Base-by-base conservation (phyloP, 92 coral and sea anemone genomes). In the Ricordea florida region DNA sequence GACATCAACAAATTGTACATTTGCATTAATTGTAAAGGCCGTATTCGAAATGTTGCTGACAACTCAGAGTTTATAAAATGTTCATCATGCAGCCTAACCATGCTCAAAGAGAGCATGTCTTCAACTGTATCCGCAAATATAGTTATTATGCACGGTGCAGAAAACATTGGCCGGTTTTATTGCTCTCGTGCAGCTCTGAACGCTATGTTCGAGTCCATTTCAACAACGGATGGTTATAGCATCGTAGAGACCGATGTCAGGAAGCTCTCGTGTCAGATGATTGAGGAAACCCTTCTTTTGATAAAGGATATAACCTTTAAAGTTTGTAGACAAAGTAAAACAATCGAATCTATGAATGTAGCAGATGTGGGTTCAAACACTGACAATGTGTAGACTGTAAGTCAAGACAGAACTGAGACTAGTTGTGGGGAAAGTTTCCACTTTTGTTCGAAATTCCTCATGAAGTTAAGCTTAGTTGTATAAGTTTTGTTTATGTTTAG, bases 261-360 rank as follows among this genome's bases (percentile, higher is more conserved):
- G 36, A 80, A 80, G 72, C 79, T 80, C 45, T 70, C 79, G 16
- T 55, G 49, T 21, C 38, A 69, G 55, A 33, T 70, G 32, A 75
- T 75, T 11, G 50, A 26, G 36, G 62, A 75, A 48, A 61, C 82
- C 23, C 46, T n/a, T n/a, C n/a, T n/a, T n/a, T n/a, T n/a, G n/a
- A n/a, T n/a, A n/a, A n/a, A 10, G 56, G 27, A 64, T 23, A 14
- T 43, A 21, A 42, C 72, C 57, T 64, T 64, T 22, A 64, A 64
- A 64, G 23, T 32, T 64, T 42, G 35, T 41, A 64, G 43, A 41
- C 72, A 64, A 64, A 28, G 43, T 64, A 64, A 64, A 64, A 42
- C 57, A 64, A 42, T 64, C 43, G 52, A 64, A 64, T 64, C 72
- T 22, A 64, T 25, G 72, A 24, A 64, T 13, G 72, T 43, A 43